phyloP scores from a whole-genome alignment of 2,888 invertebrate genomes.

The Zhengitettix transpicula region DNA sequence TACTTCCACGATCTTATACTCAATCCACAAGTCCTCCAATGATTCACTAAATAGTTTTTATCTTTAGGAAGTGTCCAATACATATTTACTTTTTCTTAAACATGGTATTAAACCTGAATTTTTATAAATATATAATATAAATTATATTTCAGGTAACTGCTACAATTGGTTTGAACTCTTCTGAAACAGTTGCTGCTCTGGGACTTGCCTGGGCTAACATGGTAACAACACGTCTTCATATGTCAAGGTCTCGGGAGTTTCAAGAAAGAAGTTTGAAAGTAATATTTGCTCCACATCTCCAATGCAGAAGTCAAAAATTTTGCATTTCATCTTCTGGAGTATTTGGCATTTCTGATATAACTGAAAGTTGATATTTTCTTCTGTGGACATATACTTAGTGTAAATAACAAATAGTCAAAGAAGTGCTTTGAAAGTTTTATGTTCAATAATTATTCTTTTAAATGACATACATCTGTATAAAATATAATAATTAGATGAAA shows the following conservation, averaged over 20 bases:
- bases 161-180: not conserved
- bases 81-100: too few relatives aligned
- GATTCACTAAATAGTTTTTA: too few relatives aligned
- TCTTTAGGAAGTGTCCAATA: too few relatives aligned
- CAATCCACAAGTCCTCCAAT: too few relatives aligned
- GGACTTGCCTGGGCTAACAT: slow-evolving; percentile 51
- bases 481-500: too few relatives aligned
- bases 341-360: slow-evolving; percentile 5
- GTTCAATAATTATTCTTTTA: too few relatives aligned
- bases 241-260: slow-evolving; percentile 22
- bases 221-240: slow-evolving; percentile 38
- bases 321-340: slow-evolving; percentile 31
- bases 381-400: too few relatives aligned
- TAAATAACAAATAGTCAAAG: too few relatives aligned
- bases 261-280: slow-evolving; percentile 31
- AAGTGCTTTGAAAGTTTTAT: too few relatives aligned
- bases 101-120: too few relatives aligned
- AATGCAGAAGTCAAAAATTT: slow-evolving; percentile 29
- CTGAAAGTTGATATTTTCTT: not conserved
- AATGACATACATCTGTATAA: too few relatives aligned
- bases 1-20: too few relatives aligned
- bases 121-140: not conserved
- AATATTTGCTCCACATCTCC: slow-evolving; percentile 39
- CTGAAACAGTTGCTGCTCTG: slow-evolving; percentile 34
- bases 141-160: slow-evolving; percentile 14